Conservation (phyloP, 2,888 invertebrate species). For the Leucoma salicis region DNA sequence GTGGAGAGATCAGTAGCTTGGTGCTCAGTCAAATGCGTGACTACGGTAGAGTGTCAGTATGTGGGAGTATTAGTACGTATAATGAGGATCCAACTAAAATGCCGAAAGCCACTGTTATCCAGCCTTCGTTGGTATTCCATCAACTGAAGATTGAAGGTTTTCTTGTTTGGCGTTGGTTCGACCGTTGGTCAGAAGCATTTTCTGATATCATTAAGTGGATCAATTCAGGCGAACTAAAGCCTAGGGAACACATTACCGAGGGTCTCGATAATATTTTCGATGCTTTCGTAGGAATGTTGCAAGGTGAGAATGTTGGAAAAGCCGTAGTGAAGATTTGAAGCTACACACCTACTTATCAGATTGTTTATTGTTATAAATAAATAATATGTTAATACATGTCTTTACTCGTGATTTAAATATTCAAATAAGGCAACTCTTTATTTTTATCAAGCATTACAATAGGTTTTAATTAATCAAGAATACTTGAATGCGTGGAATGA, state of each 20-base stretch:
- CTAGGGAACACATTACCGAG: conserved; percentile 83
- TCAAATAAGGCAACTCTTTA: too few species aligned
- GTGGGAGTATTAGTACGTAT: conserved; percentile 60
- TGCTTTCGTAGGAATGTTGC: conserved; percentile 82
- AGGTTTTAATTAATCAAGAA: too few species aligned
- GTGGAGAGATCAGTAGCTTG: conserved; percentile 82
- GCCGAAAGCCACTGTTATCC: conserved; percentile 69
- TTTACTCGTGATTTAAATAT: too few species aligned
- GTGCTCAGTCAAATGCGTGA: conserved; percentile 83
- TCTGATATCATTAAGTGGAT: conserved; percentile 82
- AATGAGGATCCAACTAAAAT: conserved; percentile 44
- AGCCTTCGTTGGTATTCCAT: conserved; percentile 78
- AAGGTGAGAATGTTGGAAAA: conserved; percentile 72
- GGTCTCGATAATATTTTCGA: conserved; percentile 86
- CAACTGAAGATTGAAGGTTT: conserved; percentile 86
- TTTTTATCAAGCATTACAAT: too few species aligned
- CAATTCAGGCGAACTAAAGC: conserved; percentile 83
- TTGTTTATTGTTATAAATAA: too few species aligned
- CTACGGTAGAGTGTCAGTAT: conserved; percentile 81
- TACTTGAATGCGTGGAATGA: too few species aligned
- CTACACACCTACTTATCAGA: too few species aligned
- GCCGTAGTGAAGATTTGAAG: conserved; percentile 29
- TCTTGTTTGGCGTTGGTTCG: conserved; percentile 66
- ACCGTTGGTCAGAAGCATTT: conserved; percentile 81
- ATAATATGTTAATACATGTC: too few species aligned